phyloP scores from a whole-genome alignment of 1,140 invertebrate species.

The Ruditapes philippinarum region DNA sequence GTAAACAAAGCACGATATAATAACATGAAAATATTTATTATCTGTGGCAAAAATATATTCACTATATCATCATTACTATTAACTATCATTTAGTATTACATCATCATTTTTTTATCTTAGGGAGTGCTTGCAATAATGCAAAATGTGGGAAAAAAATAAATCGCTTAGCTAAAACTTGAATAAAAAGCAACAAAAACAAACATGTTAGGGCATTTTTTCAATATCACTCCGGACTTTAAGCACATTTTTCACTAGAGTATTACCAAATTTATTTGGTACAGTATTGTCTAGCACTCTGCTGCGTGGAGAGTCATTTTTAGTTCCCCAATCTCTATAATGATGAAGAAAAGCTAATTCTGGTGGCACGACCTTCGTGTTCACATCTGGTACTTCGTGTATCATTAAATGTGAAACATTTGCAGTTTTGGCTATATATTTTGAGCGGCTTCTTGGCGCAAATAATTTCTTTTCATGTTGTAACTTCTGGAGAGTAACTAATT shows the following conservation, averaged over 20 bases:
- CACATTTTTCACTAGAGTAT: neutral
- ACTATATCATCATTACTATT: too few species aligned
- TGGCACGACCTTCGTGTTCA: slow-evolving; percentile 90
- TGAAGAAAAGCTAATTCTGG: slow-evolving; percentile 94
- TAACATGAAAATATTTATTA: too few species aligned
- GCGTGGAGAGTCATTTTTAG: neutral
- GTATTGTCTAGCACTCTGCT: neutral
- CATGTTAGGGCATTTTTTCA: too few species aligned
- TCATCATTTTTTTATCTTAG: too few species aligned
- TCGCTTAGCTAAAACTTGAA: too few species aligned
- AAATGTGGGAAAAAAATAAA: too few species aligned
- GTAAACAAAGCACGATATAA: too few species aligned
- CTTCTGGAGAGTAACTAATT: slow-evolving; percentile 49
- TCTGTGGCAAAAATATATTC: too few species aligned
- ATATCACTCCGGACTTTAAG: too few species aligned
- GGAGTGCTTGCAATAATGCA: too few species aligned
- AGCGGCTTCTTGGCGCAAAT: slow-evolving; percentile 86
- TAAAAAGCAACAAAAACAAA: too few species aligned
- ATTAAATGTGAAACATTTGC: slow-evolving; percentile 94
- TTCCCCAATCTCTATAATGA: slow-evolving; percentile 92
- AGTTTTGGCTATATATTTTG: slow-evolving; percentile 95
- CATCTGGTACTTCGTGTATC: slow-evolving; percentile 96
- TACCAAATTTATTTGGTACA: neutral
- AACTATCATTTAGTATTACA: too few species aligned
- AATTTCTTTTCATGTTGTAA: slow-evolving; percentile 38